Evolutionary conservation across 2,888 invertebrate species (phyloP), one percentile per base, ranked within the genome.

Genomic region (Folsomia candida): DNA sequence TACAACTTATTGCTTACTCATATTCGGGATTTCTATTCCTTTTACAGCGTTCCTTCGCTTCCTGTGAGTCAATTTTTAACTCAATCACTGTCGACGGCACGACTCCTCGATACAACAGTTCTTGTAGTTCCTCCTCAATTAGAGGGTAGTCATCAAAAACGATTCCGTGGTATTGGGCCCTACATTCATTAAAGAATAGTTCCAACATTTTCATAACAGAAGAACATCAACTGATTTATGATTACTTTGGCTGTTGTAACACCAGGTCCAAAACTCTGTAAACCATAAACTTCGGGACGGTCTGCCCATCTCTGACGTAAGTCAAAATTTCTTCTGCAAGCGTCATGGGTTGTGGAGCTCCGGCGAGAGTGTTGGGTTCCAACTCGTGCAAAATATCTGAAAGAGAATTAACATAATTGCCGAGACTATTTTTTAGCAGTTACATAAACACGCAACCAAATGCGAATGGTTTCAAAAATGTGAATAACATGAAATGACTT

Each of bases 81-180:
- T 76, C 69, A 6, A 76, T 65, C 9, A 76, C 73, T 0, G 74
- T 27, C 2, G 69, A 69, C 1, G 79, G 79, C 3, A 76, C 68
- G n/a, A 77, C 61, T 29, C 77, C 77, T 62, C 77, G 59, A 25
- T 77, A 74, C 14, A 76, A 58, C 0, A 79, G 22, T 29, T 77
- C 76, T 63, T 76, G 75, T 9, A 77, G 51, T 18, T 77, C 72
- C 4, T 72, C 69, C 11, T 69, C 66, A 14, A 68, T 66, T 14
- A 72, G 24, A 11, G 79, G 79, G 58, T 73, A 77, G 51, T 76
- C 75, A 61, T 79, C 79, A 64, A 77, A 76, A n/a, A 79, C 73
- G 1, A 71, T 61, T 24, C 79, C 79, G 54, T 74, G 74, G 59
- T 68, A 67, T 60, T 79, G 79, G 11, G 77, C 76, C 51, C 76